These are phyloP conservation scores for Euschistus heros DNA, from an alignment of 1,140 invertebrate genomes.

Conservation along the genomic window DNA sequence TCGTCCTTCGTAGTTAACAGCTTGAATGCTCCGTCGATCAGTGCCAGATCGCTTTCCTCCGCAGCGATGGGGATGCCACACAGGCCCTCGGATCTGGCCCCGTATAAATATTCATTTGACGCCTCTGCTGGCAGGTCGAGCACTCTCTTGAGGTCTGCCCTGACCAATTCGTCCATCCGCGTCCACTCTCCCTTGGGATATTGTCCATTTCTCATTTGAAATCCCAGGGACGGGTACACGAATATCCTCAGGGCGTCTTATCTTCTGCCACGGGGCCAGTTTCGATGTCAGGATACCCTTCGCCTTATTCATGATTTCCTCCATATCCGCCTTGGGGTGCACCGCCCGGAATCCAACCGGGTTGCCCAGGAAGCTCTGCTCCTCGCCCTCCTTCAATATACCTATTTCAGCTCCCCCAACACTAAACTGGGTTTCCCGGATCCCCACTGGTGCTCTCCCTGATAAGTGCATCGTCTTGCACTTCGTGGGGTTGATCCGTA, in stretches of 20 bases:
- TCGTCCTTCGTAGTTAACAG: background rate
- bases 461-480: background rate
- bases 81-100: background rate
- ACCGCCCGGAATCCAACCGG: conserved; percentile 30
- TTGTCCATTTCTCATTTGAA: no score
- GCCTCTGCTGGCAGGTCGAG: background rate
- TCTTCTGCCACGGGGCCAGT: background rate
- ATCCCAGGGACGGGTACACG: no score
- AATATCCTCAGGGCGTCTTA: no score
- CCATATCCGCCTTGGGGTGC: background rate
- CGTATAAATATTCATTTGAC: conserved; percentile 10
- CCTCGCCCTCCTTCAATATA: background rate
- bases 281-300: background rate
- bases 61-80: background rate
- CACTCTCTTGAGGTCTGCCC: background rate
- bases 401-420: background rate
- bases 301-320: background rate
- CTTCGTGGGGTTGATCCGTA: background rate
- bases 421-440: background rate
- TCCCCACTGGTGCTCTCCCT: background rate
- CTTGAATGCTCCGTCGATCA: background rate
- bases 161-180: background rate
- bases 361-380: conserved; percentile 19
- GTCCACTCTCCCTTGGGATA: conserved; percentile 12
- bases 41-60: background rate